Evolutionary conservation across 1,140 invertebrate species (phyloP), one percentile per base, ranked within the genome.

Genomic region (Zaprionus camerounensis): DNA sequence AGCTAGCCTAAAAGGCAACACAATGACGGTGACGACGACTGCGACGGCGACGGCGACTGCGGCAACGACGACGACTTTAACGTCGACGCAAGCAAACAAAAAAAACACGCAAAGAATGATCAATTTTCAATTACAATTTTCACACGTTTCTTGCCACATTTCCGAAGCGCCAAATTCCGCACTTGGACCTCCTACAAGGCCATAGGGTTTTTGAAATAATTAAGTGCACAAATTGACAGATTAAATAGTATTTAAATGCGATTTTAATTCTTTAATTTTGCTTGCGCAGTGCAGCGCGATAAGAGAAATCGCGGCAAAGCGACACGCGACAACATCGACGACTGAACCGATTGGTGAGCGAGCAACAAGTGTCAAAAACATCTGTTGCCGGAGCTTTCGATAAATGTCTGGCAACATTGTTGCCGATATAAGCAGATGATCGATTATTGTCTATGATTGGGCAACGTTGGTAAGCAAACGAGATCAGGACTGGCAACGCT

Each of bases 61-160:
- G n/a, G 17, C 41, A 7, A 44, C 41, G 41, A 46, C 41, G 41
- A 46, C 36, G 36, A 38, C 55, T 31, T 20, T 38, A 22, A 57
- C 65, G 71, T 69, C 51, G 59, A 44, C 76, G 80, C 57, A 58
- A 77, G 79, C 82, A 85, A 85, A 80, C 81, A 80, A 80, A 46
- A 34, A 76, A 46, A 72, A 83, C 71, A 72, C 71, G 65, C 71
- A 71, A 74, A 61, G 59, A 63, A 83, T 72, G 63, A 61, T 62
- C 66, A 72, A 84, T 81, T 85, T 78, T 77, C 51, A 81, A 72
- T 72, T 66, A 38, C 72, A 38, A 74, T 74, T 78, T 76, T 76
- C 71, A 70, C 76, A 79, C 65, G 69, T 85, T 78, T 85, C 51
- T 71, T 81, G 34, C 49, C 55, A 76, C 13, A 41, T 76, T 78